Conservation (phyloP, 2,113 vertebrate species). For the Mus musculus region GRCm39 chr3:46849501-46850000, state of each 20-base stretch:
- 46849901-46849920: background rate
- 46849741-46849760: background rate
- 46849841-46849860: background rate
- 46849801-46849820: background rate
- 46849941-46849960: background rate
- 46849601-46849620: background rate
- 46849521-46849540: background rate
- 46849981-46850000: rapidly evolving
- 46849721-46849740: background rate
- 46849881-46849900: background rate
- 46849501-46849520: background rate
- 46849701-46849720: background rate
- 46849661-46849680: background rate
- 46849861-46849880: background rate
- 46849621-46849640: background rate
- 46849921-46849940: background rate
- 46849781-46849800: background rate
- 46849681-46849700: background rate
- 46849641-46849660: background rate
- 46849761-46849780: background rate
- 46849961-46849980: background rate
- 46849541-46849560: background rate
- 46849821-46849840: background rate
- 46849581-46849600: background rate
- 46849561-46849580: background rate